Evolutionary conservation across 2,797 vertebrate species (phyloP).

Genomic region (Betta splendens): DNA sequence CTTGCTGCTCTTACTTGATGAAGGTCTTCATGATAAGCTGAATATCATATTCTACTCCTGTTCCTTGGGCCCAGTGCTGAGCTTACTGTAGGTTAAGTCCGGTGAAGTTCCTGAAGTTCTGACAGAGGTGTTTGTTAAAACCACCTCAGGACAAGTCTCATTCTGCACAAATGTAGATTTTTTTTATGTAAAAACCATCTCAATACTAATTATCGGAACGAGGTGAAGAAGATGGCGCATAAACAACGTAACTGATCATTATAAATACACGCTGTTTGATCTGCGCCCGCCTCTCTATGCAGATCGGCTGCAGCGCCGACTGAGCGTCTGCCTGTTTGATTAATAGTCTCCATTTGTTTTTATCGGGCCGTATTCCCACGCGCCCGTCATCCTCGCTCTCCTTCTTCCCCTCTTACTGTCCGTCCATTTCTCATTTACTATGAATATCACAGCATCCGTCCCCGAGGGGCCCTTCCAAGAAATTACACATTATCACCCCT

Average conservation of each 20-base stretch:
- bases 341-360: slow-evolving; percentile 56
- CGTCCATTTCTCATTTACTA: slow-evolving; percentile 71
- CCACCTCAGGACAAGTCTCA: not conserved
- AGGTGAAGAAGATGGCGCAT: not conserved
- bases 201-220: not conserved
- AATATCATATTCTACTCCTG: not conserved
- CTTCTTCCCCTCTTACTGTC: slow-evolving; percentile 45
- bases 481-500: slow-evolving; percentile 75
- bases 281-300: not conserved
- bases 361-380: slow-evolving; percentile 40
- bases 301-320: slow-evolving; percentile 6
- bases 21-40: no score
- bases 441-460: slow-evolving; percentile 65
- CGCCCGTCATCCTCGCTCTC: slow-evolving; percentile 30
- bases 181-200: not conserved
- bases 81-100: not conserved
- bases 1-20: no score
- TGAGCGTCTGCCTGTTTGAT: slow-evolving; percentile 48
- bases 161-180: not conserved
- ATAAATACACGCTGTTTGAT: not conserved
- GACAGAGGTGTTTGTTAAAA: no score
- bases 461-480: slow-evolving; percentile 62
- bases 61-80: not conserved
- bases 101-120: not conserved
- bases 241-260: not conserved